These are phyloP conservation scores for Lucilia cuprina DNA, from an alignment of 1,140 invertebrate species.

Conservation along the genomic window DNA sequence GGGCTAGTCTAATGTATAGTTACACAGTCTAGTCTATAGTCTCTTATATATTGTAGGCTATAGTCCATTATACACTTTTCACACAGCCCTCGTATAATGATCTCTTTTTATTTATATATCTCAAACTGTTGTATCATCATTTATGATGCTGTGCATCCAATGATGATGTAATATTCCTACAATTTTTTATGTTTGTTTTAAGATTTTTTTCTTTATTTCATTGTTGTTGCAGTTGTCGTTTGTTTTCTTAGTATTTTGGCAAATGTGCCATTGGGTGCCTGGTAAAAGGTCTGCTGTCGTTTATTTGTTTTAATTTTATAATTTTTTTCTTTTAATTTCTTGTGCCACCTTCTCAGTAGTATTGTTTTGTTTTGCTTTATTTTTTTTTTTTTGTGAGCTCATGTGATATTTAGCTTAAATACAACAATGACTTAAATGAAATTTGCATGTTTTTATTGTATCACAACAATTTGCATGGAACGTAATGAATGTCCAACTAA, in stretches of 20 bases:
- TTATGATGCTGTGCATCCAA: neutral
- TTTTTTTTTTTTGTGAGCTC: neutral
- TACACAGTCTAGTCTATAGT: no score
- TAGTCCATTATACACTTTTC: no score
- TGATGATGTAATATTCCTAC: slow-evolving; percentile 7
- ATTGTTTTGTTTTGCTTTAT: neutral
- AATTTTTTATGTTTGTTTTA: neutral
- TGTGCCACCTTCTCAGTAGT: neutral
- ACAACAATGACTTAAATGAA: neutral
- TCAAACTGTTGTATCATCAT: neutral
- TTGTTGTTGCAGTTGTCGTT: neutral
- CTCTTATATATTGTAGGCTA: no score
- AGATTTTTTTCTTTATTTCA: neutral
- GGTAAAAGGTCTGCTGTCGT: neutral
- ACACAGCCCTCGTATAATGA: neutral
- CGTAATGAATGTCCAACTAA: neutral
- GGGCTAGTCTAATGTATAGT: no score
- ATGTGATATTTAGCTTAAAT: neutral
- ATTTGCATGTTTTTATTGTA: neutral
- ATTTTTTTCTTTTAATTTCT: neutral
- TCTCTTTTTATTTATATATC: neutral
- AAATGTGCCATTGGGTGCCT: neutral
- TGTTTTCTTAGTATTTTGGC: neutral
- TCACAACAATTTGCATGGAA: neutral
- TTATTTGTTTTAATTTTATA: neutral